These are phyloP conservation scores for Trichoplusia ni DNA, from an alignment of 1,140 invertebrate genomes.

Conservation along the genomic window DNA sequence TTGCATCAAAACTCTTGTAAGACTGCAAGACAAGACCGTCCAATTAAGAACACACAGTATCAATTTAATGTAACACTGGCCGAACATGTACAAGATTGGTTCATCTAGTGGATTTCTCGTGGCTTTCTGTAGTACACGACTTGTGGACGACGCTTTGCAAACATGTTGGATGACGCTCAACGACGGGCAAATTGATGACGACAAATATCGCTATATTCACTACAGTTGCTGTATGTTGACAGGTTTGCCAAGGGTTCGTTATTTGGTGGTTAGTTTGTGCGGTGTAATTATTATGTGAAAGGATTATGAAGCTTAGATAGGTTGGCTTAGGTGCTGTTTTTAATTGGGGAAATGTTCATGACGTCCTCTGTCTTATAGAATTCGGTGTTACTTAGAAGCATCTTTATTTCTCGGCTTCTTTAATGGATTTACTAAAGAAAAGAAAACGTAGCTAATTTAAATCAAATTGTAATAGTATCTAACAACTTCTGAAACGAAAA, in stretches of 20 bases:
- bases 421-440: too few relatives aligned
- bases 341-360: too few relatives aligned
- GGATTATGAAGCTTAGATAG: too few relatives aligned
- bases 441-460: too few relatives aligned
- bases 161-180: slow-evolving; percentile 39
- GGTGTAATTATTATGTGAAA: too few relatives aligned
- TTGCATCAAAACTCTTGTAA: neutral
- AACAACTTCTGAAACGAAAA: too few relatives aligned
- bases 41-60: slow-evolving; percentile 69
- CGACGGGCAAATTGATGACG: slow-evolving; percentile 44
- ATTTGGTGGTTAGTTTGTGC: slow-evolving; percentile 16
- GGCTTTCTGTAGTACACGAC: slow-evolving; percentile 58
- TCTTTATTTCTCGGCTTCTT: too few relatives aligned
- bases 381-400: too few relatives aligned
- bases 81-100: slow-evolving; percentile 61
- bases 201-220: slow-evolving; percentile 48
- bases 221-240: neutral
- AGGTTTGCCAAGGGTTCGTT: neutral
- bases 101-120: slow-evolving; percentile 66
- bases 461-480: too few relatives aligned
- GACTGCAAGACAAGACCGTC: slow-evolving; percentile 37
- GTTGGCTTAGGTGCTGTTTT: too few relatives aligned
- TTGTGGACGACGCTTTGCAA: slow-evolving; percentile 41
- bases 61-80: slow-evolving; percentile 69
- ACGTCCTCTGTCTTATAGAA: too few relatives aligned